Conservation (phyloP, 1,140 invertebrate species). For the Armadillidium nasatum region DNA sequence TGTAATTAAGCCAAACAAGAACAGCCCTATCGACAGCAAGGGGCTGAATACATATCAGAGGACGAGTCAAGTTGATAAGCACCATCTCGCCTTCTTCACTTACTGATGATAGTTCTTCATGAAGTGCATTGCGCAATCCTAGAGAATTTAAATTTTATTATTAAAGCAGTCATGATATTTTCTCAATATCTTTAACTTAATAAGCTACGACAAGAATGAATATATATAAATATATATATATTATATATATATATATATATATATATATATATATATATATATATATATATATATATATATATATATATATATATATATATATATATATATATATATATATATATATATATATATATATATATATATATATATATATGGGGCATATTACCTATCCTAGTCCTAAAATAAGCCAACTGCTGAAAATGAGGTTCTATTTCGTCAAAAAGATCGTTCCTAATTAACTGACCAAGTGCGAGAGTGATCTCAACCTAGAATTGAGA, state of each 20-base stretch:
- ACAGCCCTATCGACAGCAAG: conserved; percentile 94
- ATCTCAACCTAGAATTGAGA: conserved; percentile 51
- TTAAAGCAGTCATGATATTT: too few relatives aligned
- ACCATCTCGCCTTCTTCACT: conserved; percentile 82
- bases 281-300: too few relatives aligned
- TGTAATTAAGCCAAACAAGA: conserved; percentile 95
- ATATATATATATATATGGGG: too few relatives aligned
- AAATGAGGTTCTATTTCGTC: conserved; percentile 95
- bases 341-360: too few relatives aligned
- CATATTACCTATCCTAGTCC: conserved; percentile 71
- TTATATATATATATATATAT: too few relatives aligned
- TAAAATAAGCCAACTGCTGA: conserved; percentile 94
- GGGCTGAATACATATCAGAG: conserved; percentile 90
- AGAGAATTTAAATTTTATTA: background rate
- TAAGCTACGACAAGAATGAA: too few relatives aligned
- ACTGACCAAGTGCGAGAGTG: conserved; percentile 88
- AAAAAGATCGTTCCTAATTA: conserved; percentile 87
- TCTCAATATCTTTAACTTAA: too few relatives aligned
- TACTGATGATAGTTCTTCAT: conserved; percentile 73
- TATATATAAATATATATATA: too few relatives aligned
- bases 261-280: too few relatives aligned
- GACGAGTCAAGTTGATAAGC: conserved; percentile 81
- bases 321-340: background rate
- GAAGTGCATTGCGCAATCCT: conserved; percentile 67
- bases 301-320: too few relatives aligned